These are phyloP conservation scores for Malurus splendens DNA, from an alignment of 2,797 vertebrate species.

Conservation along the genomic window DNA sequence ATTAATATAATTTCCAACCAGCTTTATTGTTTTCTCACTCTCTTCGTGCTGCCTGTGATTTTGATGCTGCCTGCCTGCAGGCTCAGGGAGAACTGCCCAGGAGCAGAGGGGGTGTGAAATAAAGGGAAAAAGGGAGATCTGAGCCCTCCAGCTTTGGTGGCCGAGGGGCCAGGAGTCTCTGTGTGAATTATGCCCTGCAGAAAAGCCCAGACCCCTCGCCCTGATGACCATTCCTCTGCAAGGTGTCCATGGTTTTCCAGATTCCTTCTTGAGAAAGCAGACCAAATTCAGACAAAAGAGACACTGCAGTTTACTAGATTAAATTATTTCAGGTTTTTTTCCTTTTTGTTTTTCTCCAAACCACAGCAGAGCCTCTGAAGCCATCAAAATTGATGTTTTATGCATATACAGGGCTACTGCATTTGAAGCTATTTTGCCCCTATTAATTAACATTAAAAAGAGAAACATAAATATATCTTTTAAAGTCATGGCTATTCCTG, in stretches of 20 bases:
- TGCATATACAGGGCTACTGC: not conserved
- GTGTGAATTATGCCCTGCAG: rapidly evolving
- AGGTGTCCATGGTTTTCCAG: not conserved
- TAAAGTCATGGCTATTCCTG: not conserved
- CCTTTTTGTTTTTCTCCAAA: not conserved
- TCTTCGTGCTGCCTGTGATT: not conserved
- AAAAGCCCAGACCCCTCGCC: rapidly evolving
- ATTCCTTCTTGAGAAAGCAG: not conserved
- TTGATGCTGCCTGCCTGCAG: not conserved
- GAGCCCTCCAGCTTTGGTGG: not conserved
- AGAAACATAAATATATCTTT: not conserved
- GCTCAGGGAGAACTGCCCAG: rapidly evolving
- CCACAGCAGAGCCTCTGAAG: not conserved
- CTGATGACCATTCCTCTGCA: not conserved
- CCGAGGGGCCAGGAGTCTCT: not conserved
- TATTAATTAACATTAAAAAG: not conserved
- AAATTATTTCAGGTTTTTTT: not conserved
- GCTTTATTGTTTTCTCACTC: not conserved
- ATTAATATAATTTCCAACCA: not conserved
- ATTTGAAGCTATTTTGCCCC: not conserved
- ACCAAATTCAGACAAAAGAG: not conserved
- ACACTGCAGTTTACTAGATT: not conserved
- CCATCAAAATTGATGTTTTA: not conserved
- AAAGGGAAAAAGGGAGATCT: not conserved
- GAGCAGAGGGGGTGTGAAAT: not conserved